Evolutionary conservation across 2,797 vertebrate species (phyloP).

Genomic region (Alosa sapidissima): DNA sequence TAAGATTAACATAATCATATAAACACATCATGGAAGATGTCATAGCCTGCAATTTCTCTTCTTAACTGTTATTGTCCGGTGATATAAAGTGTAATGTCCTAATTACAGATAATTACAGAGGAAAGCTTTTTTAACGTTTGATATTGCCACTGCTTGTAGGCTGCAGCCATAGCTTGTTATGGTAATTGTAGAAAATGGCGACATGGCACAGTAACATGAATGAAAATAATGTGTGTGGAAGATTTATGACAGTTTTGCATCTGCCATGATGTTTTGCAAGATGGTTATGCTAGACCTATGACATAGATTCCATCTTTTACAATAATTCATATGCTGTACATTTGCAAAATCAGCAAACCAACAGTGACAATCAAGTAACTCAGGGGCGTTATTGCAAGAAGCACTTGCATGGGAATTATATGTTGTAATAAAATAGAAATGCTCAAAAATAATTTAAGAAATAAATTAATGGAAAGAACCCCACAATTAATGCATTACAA

Average conservation of each 20-base stretch:
- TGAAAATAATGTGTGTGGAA: not conserved
- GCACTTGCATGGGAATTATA: no score
- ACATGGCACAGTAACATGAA: not conserved
- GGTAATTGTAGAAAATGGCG: not conserved
- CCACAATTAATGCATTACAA: no score
- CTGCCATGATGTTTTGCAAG: not conserved
- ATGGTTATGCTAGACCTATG: not conserved
- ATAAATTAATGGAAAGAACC: no score
- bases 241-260: not conserved
- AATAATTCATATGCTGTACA: not conserved
- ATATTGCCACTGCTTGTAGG: not conserved
- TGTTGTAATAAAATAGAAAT: no score
- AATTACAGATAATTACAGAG: not conserved
- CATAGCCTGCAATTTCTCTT: not conserved
- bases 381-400: no score
- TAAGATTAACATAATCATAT: not conserved
- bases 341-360: no score
- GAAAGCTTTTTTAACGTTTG: not conserved
- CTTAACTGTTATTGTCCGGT: not conserved
- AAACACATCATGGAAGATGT: not conserved
- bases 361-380: no score
- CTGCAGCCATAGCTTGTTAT: not conserved
- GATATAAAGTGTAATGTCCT: not conserved
- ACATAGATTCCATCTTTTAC: not conserved
- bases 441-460: no score